Evolutionary conservation across 1,140 invertebrate species (phyloP), one percentile per base, ranked within the genome.

Genomic region (Lasioglossum albipes): DNA sequence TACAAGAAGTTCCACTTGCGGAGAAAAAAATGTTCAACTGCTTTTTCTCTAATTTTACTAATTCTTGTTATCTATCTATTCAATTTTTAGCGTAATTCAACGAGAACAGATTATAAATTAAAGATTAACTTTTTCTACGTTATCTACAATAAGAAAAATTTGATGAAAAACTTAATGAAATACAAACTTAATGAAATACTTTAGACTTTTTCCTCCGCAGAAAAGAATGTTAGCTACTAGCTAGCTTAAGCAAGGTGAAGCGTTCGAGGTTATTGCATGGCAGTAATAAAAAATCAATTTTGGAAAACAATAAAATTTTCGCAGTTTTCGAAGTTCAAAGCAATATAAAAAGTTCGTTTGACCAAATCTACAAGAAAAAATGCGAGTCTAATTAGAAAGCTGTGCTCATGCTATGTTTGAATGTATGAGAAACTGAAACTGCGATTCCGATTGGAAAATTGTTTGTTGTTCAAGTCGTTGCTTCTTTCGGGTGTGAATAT

Each of bases 341-440:
- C 68, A n/a, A 13, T 57, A 54, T 36, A 70, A 7, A 57, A 59
- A 62, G 7, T 20, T 42, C 13, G 4, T 13, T 45, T 41, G 41
- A 4, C 36, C 9, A 18, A 20, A 12, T 36, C 52, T 70, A 13
- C 64, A 59, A 64, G 12, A 16, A 45, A n/a, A 36, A 82, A 59
- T 70, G 52, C 57, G 20, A 84, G 6, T 27, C 65, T 7, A 9
- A 62, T 62, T 66, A 76, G 42, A 18, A 77, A 84, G 73, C 52
- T 22, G 31, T 54, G 6, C 18, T 54, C 73, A 22, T 84, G 65
- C 65, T 41, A 70, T 20, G 42, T 70, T 70, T 54, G 57, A 13
- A 41, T 54, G 12, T 31, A 52, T 22, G 12, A 61, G n/a, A 20
- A 45, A 12, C 41, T 49, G 16, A 16, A 49, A 22, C 18, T 65